A percentile compares a stretch with the other conserved stretches of the same genome.
phyloP scores from a whole-genome alignment of 2,113 vertebrate genomes.

The Perca fluviatilis region DNA sequence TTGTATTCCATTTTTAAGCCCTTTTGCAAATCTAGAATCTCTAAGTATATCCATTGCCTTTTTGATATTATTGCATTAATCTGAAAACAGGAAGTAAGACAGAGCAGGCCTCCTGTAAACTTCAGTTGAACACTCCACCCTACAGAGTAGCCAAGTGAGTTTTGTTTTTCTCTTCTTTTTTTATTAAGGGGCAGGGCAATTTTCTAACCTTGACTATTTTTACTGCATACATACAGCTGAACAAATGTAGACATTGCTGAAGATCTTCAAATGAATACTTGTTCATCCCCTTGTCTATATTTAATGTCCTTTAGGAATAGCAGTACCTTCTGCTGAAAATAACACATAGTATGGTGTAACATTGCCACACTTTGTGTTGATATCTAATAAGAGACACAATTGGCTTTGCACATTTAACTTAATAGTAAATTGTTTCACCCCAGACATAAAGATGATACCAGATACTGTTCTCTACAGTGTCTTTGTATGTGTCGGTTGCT shows the following conservation, averaged over 20 bases:
- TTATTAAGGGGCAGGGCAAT: conserved; percentile 13
- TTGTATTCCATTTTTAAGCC: background rate
- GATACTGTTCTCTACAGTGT: background rate
- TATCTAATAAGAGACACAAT: background rate
- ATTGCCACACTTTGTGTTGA: background rate
- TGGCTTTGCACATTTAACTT: background rate
- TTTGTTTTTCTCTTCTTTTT: background rate
- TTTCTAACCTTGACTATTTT: conserved; percentile 24
- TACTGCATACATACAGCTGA: background rate
- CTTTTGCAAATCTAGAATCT: background rate
- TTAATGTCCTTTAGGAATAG: background rate
- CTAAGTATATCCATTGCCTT: background rate
- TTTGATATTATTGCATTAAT: conserved; percentile 21
- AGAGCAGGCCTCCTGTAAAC: conserved; percentile 33
- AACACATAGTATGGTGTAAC: background rate
- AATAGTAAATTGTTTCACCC: background rate
- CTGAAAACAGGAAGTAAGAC: conserved; percentile 33
- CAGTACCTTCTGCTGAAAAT: background rate
- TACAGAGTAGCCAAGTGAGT: background rate
- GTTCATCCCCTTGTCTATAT: background rate
- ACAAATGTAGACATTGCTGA: background rate
- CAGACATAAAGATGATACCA: background rate
- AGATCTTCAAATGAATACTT: background rate
- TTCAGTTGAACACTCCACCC: conserved; percentile 28
- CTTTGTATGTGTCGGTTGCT: background rate